A percentile compares a stretch with the other conserved stretches of the same genome.
Conservation (phyloP, 2,888 invertebrate species). For the Coremacera marginata region DNA sequence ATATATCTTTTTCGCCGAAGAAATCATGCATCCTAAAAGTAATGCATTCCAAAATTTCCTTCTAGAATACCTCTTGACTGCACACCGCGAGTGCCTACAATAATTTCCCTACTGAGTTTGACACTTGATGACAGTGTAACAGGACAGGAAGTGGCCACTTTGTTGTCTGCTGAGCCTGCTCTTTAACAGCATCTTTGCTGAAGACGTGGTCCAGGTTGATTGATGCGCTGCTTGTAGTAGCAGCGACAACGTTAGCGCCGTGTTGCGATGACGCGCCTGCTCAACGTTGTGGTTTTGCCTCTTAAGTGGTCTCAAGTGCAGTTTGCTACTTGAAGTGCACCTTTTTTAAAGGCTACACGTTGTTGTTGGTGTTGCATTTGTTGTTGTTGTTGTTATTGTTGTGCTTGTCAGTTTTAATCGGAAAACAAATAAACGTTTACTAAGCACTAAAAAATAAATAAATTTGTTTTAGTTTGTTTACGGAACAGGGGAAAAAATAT, state of each 20-base stretch:
- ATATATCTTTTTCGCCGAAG: no score
- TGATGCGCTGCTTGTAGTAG: neutral
- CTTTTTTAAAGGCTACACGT: neutral
- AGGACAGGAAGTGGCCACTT: slow-evolving; percentile 53
- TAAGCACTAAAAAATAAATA: neutral
- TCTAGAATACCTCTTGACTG: no score
- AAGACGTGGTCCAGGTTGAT: neutral
- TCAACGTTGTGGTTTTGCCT: slow-evolving; percentile 10
- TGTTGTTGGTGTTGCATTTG: no score
- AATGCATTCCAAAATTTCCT: no score
- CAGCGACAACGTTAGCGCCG: slow-evolving; percentile 7
- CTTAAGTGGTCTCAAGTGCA: slow-evolving; percentile 47
- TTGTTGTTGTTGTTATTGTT: neutral
- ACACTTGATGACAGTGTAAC: slow-evolving; percentile 46
- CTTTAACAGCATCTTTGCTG: neutral
- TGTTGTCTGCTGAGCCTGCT: neutral
- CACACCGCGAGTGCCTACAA: slow-evolving; percentile 16
- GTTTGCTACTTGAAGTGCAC: slow-evolving; percentile 49
- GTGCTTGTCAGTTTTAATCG: neutral
- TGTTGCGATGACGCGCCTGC: neutral
- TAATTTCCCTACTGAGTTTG: slow-evolving; percentile 45
- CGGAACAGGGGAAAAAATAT: neutral
- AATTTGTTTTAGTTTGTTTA: neutral
- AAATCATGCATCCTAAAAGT: no score
- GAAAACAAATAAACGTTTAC: neutral